These are phyloP conservation scores for Himalopsyche japonica DNA, from an alignment of 2,888 invertebrate species.

Conservation along the genomic window DNA sequence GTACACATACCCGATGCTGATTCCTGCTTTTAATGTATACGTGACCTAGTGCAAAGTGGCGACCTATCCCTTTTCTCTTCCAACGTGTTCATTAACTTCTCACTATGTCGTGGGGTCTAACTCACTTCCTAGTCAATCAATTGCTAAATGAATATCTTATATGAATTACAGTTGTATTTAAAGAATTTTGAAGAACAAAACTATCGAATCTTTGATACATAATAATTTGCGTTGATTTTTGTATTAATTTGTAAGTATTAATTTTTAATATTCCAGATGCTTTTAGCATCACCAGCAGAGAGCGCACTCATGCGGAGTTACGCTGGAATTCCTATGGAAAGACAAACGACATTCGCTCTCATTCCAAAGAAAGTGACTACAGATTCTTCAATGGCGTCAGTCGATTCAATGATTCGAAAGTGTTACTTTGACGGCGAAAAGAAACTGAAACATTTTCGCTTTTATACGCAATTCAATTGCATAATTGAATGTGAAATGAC, in stretches of 20 bases:
- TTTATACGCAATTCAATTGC: slow-evolving; percentile 61
- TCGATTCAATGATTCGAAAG: slow-evolving; percentile 50
- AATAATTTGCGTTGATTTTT: no score
- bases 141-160: no score
- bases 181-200: neutral
- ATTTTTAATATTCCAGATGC: slow-evolving; percentile 43
- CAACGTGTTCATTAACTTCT: no score
- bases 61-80: no score
- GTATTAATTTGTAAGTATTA: no score
- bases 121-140: no score
- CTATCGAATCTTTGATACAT: no score
- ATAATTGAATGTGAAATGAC: slow-evolving; percentile 57
- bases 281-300: slow-evolving; percentile 54
- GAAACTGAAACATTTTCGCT: slow-evolving; percentile 50
- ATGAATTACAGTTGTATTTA: neutral
- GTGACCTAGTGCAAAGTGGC: no score
- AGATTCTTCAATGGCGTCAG: slow-evolving; percentile 47
- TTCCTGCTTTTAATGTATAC: no score
- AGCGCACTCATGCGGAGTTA: slow-evolving; percentile 55
- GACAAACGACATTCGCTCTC: slow-evolving; percentile 55
- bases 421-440: slow-evolving; percentile 57
- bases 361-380: slow-evolving; percentile 55
- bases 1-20: no score
- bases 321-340: slow-evolving; percentile 54
- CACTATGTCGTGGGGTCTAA: no score